phyloP scores from a whole-genome alignment of 1,140 invertebrate species.

The Drosophila eugracilis region DNA sequence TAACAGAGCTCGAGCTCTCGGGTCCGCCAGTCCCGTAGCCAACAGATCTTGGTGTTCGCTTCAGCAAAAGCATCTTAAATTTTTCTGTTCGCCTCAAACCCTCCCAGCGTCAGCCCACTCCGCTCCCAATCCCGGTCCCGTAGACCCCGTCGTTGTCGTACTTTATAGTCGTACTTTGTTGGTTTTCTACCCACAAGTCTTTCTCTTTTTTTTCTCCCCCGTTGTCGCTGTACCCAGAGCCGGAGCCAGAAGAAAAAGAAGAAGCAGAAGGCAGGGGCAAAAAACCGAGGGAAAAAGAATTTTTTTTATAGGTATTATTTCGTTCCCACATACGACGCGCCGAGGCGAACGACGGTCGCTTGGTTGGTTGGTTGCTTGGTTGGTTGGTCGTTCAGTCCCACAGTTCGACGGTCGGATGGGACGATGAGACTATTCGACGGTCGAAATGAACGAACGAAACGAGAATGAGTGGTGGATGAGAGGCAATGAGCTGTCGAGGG shows the following conservation, averaged over 20 bases:
- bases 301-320: conserved; percentile 82
- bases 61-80: conserved; percentile 81
- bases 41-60: conserved; percentile 71
- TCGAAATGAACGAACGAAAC: conserved; percentile 45
- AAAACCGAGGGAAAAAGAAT: conserved; percentile 67
- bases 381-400: conserved; percentile 12
- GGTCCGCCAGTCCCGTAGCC: conserved; percentile 23
- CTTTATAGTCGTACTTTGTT: conserved; percentile 83
- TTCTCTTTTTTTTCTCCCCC: conserved; percentile 83
- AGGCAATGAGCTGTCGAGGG: conserved; percentile 32
- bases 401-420: conserved; percentile 23
- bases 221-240: conserved; percentile 67
- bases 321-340: conserved; percentile 79
- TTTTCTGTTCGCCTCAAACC: conserved; percentile 52
- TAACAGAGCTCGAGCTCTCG: conserved; percentile 57
- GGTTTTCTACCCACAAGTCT: conserved; percentile 83
- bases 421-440: conserved; percentile 13
- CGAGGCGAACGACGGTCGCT: conserved; percentile 73
- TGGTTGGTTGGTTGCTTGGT: conserved; percentile 20
- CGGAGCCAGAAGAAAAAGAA: conserved; percentile 34
- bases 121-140: conserved; percentile 1
- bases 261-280: conserved; percentile 49
- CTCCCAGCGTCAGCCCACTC: not conserved
- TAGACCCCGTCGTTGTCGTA: conserved; percentile 46
- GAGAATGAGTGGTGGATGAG: conserved; percentile 42